A percentile compares a stretch with the other conserved stretches of the same genome.
These are phyloP conservation scores for Hirtodrosophila histrioides DNA, from an alignment of 2,888 invertebrate species.

Conservation along the genomic window DNA sequence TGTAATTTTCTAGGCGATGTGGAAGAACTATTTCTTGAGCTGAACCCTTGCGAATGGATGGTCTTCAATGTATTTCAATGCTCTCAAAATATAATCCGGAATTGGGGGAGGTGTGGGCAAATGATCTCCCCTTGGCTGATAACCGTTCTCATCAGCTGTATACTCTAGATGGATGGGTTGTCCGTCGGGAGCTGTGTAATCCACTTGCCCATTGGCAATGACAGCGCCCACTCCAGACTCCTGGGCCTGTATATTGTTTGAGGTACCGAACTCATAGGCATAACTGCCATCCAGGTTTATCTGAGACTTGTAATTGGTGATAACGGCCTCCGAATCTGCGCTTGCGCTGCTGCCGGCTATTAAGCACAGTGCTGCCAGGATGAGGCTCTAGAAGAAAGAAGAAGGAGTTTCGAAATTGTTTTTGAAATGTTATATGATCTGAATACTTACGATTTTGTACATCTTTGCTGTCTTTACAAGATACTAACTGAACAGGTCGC, in stretches of 20 bases:
- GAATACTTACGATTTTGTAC: constrained; percentile 70
- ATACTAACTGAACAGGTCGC: constrained; percentile 21
- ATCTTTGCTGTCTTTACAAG: too few relatives aligned
- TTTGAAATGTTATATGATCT: constrained; percentile 1
- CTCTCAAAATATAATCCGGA: constrained; percentile 77
- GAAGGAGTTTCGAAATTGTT: constrained; percentile 4
- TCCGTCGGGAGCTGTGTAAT: constrained; percentile 81
- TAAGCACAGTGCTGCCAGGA: constrained; percentile 55
- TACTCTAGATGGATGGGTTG: constrained; percentile 73
- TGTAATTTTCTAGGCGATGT: neutral
- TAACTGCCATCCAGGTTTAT: constrained; percentile 84
- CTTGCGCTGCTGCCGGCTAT: constrained; percentile 49
- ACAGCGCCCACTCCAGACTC: constrained; percentile 86
- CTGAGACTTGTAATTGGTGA: constrained; percentile 63
- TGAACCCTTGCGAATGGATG: constrained; percentile 75
- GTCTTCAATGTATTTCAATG: constrained; percentile 75
- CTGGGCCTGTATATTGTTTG: constrained; percentile 86
- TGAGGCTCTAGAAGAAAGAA: constrained; percentile 35
- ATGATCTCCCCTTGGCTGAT: constrained; percentile 81
- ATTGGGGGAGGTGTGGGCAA: constrained; percentile 83
- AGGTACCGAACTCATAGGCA: constrained; percentile 85
- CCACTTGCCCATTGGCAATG: constrained; percentile 80
- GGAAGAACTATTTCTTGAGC: constrained; percentile 48
- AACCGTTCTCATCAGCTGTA: constrained; percentile 82
- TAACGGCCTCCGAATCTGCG: constrained; percentile 68